Evolutionary conservation across 1,140 invertebrate species (phyloP), one percentile per base, ranked within the genome.

Genomic region (Megalonaias nervosa): DNA sequence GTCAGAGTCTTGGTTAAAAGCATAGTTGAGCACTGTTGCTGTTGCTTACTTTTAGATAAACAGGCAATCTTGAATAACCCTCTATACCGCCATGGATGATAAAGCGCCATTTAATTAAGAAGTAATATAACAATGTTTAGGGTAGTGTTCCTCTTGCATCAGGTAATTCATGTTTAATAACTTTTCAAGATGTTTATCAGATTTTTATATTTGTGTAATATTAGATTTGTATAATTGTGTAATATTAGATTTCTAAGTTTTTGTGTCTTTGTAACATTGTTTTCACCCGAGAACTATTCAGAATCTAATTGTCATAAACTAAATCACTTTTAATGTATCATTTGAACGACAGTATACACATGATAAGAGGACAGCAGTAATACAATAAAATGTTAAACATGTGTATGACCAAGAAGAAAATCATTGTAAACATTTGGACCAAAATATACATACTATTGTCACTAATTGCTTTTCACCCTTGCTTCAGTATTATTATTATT

Each of bases 71-170:
- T 17, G 81, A 82, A 64, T 58, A 80, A 6, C 76, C 77, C 71
- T 83, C 77, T 9, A 80, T 74, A 23, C 82, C 75, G 9, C 80
- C 81, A 77, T 83, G 82, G 17, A 82, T 77, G 48, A 83, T 74
- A 69, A 83, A 61, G 67, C 80, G 31, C 80, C 81, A 83, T 68
- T 70, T 74, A 58, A 81, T 74, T 67, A 66, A 31, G 21, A 71
- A 21, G 17, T 9, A 48, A 17, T 55, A 55, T 55, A 55, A 19
- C 38, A 48, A 48, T 48, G 9, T 1, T 48, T 4, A 48, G 0
- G 38, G 38, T 48, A 6, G 4, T 48, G 38, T 48, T 48, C 38
- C 38, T 9, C 38, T 5, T 48, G 11, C 38, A 48, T 48, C 38
- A 48, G 11, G 38, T 48, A 48, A 1, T 31, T 31, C 15, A 38